A percentile compares a stretch with the other conserved stretches of the same genome.
Evolutionary conservation across 2,113 vertebrate species (phyloP).

Genomic region (Epinephelus lanceolatus): DNA sequence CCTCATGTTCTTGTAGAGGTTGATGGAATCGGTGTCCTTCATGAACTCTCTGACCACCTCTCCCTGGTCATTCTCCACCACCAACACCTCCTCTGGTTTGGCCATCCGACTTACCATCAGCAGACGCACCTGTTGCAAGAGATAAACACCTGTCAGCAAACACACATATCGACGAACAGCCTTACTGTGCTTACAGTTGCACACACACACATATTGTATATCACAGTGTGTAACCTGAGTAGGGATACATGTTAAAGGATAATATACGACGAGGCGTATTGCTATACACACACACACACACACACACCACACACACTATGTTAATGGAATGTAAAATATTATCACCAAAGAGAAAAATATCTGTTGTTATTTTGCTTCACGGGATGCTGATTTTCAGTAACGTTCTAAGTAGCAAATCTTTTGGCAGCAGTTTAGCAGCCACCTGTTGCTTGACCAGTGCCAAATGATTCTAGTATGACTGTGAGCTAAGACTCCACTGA

Average conservation of each 20-base stretch:
- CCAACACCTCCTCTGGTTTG: conserved; percentile 97
- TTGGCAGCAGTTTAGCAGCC: conserved; percentile 45
- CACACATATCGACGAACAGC: neutral
- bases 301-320: neutral
- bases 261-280: neutral
- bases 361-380: conserved; percentile 12
- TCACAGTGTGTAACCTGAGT: neutral
- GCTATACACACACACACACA: neutral
- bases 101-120: conserved; percentile 99
- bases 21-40: conserved; percentile 99
- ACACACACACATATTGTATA: neutral
- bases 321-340: neutral
- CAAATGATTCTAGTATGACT: conserved; percentile 56
- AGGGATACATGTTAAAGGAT: neutral
- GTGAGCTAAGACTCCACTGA: conserved; percentile 15
- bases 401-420: conserved; percentile 30
- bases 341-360: neutral
- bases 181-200: neutral
- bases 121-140: conserved; percentile 90
- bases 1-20: conserved; percentile 99
- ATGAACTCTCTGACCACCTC: conserved; percentile 99
- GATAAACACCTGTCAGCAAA: conserved; percentile 43
- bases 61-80: conserved; percentile 99
- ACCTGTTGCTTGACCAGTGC: conserved; percentile 53
- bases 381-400: conserved; percentile 42